phyloP scores from a whole-genome alignment of 2,113 vertebrate genomes.

The Notothenia coriiceps region DNA sequence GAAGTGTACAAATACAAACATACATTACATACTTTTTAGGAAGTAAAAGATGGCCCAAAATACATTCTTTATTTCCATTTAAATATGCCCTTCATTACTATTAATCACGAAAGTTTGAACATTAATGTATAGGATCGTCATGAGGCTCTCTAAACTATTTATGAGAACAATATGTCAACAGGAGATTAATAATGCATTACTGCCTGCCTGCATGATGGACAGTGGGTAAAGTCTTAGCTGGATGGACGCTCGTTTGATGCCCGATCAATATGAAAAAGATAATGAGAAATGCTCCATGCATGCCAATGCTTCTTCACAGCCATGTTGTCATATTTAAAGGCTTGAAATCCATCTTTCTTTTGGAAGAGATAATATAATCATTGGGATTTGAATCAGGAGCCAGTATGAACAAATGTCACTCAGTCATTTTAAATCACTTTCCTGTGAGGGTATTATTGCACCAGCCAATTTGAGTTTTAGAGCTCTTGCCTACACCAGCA shows the following conservation, averaged over 20 bases:
- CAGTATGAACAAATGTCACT: slow-evolving; percentile 43
- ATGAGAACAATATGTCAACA: slow-evolving; percentile 67
- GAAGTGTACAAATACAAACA: slow-evolving; percentile 22
- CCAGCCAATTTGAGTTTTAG: slow-evolving; percentile 32
- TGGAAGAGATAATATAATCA: slow-evolving; percentile 31
- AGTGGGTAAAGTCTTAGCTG: slow-evolving; percentile 42
- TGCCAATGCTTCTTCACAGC: slow-evolving; percentile 24
- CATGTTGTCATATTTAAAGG: slow-evolving; percentile 24
- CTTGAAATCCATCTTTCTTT: slow-evolving; percentile 42
- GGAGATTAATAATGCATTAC: slow-evolving; percentile 63
- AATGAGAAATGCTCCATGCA: slow-evolving; percentile 54
- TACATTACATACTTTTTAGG: background rate
- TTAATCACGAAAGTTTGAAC: slow-evolving; percentile 43
- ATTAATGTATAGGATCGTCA: slow-evolving; percentile 59
- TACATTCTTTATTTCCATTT: background rate
- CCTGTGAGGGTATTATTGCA: slow-evolving; percentile 43
- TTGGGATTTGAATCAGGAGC: slow-evolving; percentile 28
- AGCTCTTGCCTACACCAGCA: slow-evolving; percentile 29
- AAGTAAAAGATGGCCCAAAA: background rate
- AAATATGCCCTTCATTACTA: slow-evolving; percentile 31
- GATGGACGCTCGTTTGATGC: slow-evolving; percentile 47
- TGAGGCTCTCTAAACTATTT: slow-evolving; percentile 62
- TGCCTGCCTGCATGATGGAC: slow-evolving; percentile 50
- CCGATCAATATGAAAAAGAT: slow-evolving; percentile 63
- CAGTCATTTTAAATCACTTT: slow-evolving; percentile 55